phyloP scores from a whole-genome alignment of 2,113 vertebrate species.

The Indri indri region DNA sequence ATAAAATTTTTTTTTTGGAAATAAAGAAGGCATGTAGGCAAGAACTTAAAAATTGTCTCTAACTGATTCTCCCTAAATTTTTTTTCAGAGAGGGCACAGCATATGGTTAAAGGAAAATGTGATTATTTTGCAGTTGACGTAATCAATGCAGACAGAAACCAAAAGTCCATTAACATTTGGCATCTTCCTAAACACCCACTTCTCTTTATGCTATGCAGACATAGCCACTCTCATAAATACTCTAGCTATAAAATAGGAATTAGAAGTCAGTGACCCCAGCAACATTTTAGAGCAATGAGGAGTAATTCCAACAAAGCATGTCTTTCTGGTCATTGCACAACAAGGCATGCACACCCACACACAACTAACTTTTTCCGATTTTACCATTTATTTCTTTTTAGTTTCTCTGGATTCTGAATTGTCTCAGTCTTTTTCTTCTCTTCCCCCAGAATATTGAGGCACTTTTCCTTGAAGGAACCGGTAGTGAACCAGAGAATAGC shows the following conservation, averaged over 20 bases:
- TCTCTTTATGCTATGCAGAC: background rate
- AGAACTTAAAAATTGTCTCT: background rate
- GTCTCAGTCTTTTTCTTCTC: background rate
- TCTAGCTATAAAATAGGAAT: background rate
- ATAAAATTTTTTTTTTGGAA: background rate
- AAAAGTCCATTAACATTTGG: background rate
- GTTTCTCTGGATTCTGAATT: background rate
- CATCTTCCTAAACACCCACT: background rate
- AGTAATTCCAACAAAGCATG: background rate
- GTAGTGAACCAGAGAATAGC: background rate
- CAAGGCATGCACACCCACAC: background rate
- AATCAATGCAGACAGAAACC: background rate
- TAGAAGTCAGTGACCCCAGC: background rate
- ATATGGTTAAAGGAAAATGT: background rate
- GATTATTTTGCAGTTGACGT: background rate
- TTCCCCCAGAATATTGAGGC: background rate
- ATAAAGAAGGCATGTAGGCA: background rate
- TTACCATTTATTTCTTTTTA: background rate
- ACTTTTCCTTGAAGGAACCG: background rate
- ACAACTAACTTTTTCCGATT: background rate
- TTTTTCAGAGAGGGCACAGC: background rate
- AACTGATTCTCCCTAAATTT: background rate
- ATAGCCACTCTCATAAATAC: background rate
- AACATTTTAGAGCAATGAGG: background rate
- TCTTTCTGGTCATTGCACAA: background rate